Base-by-base conservation (phyloP, 2,113 vertebrate genomes). In the Chunga burmeisteri region DNA sequence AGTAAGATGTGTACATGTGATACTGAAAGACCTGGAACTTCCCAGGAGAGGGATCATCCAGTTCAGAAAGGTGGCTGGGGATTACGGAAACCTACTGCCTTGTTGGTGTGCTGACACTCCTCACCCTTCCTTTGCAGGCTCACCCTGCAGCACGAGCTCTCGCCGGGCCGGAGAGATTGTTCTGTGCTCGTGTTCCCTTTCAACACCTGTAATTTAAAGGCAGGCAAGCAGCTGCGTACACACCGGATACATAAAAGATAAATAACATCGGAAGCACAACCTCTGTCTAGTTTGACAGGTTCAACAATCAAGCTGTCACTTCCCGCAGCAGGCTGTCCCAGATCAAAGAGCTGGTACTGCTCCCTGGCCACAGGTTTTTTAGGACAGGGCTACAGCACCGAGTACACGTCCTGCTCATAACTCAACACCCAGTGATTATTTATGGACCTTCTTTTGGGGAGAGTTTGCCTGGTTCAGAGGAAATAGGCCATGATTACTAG, bases 1-100 rank as follows among this genome's bases (percentile, higher is more conserved):
- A 96, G 75, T 67, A 59, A 91, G 84, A 91, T 30, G 74, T 66
- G 89, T 62, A 38, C 89, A 80, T 20, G 89, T 90, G 91, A 91
- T 83, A 81, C n/a, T 30, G 67, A 70, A 67, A 67, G 90, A 67
- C 73, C 26, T 78, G 84, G 46, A 87, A 49, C n/a, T 53, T 88
- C 63, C 52, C 74, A 70, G 74, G 78, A 88, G 73, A 88, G 47
- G 32, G 62, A 83, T 74, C 74, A 73, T 55, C 32, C 36, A 47
- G 38, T 71, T 94, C 82, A 52, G 65, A 68, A 62, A 38, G 40
- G 74, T 77, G 63, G n/a, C 70, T 10, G 30, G 34, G 86, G 86
- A 65, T 61, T 79, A 75, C 44, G 77, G 95, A 93, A 95, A 86
- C 30, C 81, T 87, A 46, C 61, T 70, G 86, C 86, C 56, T 38